Percentiles rank a stretch among this genome's conserved stretches.
Evolutionary conservation across 2,797 vertebrate genomes (phyloP).

Genomic region (Halcyon leucocephala): DNA sequence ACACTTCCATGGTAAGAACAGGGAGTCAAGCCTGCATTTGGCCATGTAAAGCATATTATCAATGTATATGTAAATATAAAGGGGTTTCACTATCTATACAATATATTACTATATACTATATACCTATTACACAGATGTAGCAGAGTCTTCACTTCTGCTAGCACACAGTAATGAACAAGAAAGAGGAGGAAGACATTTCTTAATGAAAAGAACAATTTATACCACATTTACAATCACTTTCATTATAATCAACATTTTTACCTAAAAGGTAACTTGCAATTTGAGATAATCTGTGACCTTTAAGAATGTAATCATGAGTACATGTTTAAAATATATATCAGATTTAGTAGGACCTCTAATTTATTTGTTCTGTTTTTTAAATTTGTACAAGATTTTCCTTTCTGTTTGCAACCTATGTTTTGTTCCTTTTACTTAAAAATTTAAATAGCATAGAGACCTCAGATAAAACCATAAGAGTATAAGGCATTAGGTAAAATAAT

Average conservation of each 20-base stretch:
- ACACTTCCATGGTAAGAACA: background rate
- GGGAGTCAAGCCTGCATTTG: background rate
- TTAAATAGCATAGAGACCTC: background rate
- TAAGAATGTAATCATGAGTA: background rate
- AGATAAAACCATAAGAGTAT: background rate
- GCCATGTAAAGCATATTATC: background rate
- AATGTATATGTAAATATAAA: background rate
- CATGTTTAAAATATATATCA: background rate
- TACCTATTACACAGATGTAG: background rate
- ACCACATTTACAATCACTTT: background rate
- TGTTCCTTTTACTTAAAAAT: background rate
- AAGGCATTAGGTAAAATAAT: background rate
- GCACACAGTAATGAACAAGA: background rate
- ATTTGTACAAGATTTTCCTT: background rate
- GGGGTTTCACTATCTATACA: background rate
- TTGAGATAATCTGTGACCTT: conserved; percentile 6
- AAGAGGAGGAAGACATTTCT: background rate
- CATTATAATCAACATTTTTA: conserved; percentile 6
- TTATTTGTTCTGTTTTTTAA: background rate
- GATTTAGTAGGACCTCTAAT: background rate
- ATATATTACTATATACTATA: background rate
- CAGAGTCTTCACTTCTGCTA: background rate
- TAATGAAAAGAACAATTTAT: background rate
- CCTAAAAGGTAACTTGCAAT: background rate
- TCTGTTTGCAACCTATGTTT: background rate